A percentile compares a stretch with the other conserved stretches of the same genome.
These are phyloP conservation scores for Colossoma macropomum DNA, from an alignment of 2,113 vertebrate species.

Conservation along the genomic window DNA sequence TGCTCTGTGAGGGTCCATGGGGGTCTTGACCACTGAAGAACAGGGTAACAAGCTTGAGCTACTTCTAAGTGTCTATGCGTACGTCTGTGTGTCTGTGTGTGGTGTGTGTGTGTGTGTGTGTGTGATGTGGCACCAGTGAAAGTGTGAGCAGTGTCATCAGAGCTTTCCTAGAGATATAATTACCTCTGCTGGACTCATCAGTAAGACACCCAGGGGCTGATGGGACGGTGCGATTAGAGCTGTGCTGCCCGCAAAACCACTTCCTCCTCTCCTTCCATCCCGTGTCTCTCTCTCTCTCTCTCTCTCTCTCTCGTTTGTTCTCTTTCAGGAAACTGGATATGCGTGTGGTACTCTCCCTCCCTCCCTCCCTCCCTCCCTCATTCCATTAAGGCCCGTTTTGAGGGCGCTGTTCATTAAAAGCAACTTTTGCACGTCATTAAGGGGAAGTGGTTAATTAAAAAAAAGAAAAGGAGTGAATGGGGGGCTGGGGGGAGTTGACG, in stretches of 20 bases:
- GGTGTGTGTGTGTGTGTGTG: conserved; percentile 7
- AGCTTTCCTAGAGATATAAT: conserved; percentile 63
- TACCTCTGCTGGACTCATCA: conserved; percentile 61
- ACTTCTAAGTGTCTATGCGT: too few species aligned
- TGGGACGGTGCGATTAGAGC: conserved; percentile 58
- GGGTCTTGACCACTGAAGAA: too few species aligned
- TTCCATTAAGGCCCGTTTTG: conserved; percentile 52
- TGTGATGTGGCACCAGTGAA: conserved; percentile 19
- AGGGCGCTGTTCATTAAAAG: conserved; percentile 56
- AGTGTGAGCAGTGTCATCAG: conserved; percentile 52
- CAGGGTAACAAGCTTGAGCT: too few species aligned
- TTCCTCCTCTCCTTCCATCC: conserved; percentile 47
- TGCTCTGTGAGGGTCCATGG: too few species aligned
- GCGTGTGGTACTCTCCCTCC: not conserved
- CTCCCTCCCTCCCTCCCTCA: conserved; percentile 13
- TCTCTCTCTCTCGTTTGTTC: not conserved
- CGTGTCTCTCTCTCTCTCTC: not conserved
- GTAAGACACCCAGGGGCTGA: conserved; percentile 60
- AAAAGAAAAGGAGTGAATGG: not conserved
- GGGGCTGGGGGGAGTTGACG: not conserved
- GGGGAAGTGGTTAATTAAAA: conserved; percentile 61
- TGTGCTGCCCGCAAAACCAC: conserved; percentile 58
- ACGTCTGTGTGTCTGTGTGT: not conserved
- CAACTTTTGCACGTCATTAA: conserved; percentile 57
- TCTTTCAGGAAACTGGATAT: conserved; percentile 45